These are phyloP conservation scores for Sinella curviseta DNA, from an alignment of 1,140 invertebrate species.

Conservation along the genomic window DNA sequence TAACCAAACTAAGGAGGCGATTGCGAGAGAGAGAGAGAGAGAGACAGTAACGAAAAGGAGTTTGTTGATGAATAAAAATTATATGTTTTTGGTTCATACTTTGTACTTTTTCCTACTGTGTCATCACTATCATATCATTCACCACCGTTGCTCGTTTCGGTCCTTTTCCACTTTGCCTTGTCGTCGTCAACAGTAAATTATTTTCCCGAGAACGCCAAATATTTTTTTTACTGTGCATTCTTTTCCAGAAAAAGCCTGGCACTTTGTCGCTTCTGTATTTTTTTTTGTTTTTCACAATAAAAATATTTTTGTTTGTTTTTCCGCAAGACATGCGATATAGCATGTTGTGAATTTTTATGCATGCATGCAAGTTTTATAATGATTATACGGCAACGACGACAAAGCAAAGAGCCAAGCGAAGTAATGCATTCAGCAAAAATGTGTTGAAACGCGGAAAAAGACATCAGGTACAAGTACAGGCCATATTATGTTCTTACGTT, in stretches of 20 bases:
- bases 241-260: not conserved
- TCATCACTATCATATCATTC: no score
- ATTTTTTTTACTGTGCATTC: no score
- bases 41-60: not conserved
- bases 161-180: no score
- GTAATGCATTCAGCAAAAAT: not conserved
- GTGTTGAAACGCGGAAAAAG: not conserved
- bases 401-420: not conserved
- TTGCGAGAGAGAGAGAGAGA: no score
- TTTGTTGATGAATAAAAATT: not conserved
- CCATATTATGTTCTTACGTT: no score
- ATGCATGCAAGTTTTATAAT: not conserved
- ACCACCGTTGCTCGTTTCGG: no score
- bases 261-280: constrained; percentile 23
- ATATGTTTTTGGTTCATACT: no score
- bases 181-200: no score
- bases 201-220: no score
- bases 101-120: no score
- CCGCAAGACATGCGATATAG: constrained; percentile 40
- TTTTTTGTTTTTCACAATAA: not conserved
- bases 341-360: constrained; percentile 30
- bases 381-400: not conserved
- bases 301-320: constrained; percentile 21
- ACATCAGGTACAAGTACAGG: no score
- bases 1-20: no score